Evolutionary conservation across 1,140 invertebrate genomes (phyloP).

Genomic region (Lepidostoma basale): DNA sequence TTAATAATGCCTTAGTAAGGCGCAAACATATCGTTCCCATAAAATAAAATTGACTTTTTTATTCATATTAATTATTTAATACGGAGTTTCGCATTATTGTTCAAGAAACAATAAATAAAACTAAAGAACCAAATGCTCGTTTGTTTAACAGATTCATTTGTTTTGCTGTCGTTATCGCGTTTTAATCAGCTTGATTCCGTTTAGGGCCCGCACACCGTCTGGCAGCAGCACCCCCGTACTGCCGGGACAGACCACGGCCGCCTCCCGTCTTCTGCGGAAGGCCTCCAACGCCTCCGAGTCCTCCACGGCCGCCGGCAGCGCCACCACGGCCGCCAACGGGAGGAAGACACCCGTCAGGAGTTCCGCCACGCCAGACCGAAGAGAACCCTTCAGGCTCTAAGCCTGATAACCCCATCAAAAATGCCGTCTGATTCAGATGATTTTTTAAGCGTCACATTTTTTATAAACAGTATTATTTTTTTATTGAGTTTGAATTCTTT

Average conservation of each 20-base stretch:
- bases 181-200: no score
- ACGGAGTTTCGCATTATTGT: no score
- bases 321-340: slow-evolving; percentile 52
- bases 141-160: no score
- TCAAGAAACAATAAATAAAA: no score
- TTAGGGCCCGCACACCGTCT: slow-evolving; percentile 71
- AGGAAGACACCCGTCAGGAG: slow-evolving; percentile 53
- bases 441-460: neutral
- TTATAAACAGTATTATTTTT: neutral
- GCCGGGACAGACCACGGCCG: slow-evolving; percentile 64
- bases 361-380: slow-evolving; percentile 55
- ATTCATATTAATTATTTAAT: no score
- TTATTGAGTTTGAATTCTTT: neutral
- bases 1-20: no score
- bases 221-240: slow-evolving; percentile 72
- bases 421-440: neutral
- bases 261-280: slow-evolving; percentile 68
- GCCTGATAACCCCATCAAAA: neutral
- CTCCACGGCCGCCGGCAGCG: slow-evolving; percentile 58
- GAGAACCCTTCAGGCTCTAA: slow-evolving; percentile 59
- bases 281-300: slow-evolving; percentile 72
- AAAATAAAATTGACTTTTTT: no score
- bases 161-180: no score
- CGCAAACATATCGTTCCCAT: no score
- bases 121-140: no score